Evolutionary conservation across 2,797 vertebrate species (phyloP).

Genomic region (Cossypha niveicapilla): DNA sequence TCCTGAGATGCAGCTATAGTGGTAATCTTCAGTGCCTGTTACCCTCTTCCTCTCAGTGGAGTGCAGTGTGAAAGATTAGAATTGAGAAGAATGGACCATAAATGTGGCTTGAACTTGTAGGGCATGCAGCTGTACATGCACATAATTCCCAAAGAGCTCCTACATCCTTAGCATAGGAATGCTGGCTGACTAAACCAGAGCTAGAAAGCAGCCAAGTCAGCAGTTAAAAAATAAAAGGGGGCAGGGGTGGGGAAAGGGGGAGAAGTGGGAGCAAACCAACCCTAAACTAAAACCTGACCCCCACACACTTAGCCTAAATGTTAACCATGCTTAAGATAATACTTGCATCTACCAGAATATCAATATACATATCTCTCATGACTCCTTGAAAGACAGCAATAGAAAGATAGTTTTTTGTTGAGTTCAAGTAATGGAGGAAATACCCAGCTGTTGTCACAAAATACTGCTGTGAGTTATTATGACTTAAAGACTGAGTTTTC

Average conservation of each 20-base stretch:
- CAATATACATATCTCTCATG: not conserved
- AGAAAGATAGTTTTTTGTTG: not conserved
- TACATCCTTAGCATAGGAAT: not conserved
- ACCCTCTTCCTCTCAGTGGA: not conserved
- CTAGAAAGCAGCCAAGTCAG: not conserved
- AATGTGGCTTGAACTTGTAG: not conserved
- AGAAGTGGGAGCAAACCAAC: not conserved
- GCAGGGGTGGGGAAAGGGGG: no score
- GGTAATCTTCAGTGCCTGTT: not conserved
- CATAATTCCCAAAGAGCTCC: not conserved
- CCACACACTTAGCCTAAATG: not conserved
- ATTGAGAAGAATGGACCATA: not conserved
- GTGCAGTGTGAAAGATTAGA: not conserved
- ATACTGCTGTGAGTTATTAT: not conserved
- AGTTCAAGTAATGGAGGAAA: not conserved
- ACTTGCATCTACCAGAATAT: not conserved
- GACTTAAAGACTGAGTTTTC: not conserved
- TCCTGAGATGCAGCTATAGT: not conserved
- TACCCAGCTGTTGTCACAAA: not conserved
- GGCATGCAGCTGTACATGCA: not conserved
- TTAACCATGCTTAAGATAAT: not conserved
- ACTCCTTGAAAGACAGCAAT: not conserved
- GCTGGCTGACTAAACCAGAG: not conserved
- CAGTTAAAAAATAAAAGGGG: not conserved
- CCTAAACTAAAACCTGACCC: not conserved